Conservation (phyloP, 2,113 vertebrate species). For the Bucco capensis region DNA sequence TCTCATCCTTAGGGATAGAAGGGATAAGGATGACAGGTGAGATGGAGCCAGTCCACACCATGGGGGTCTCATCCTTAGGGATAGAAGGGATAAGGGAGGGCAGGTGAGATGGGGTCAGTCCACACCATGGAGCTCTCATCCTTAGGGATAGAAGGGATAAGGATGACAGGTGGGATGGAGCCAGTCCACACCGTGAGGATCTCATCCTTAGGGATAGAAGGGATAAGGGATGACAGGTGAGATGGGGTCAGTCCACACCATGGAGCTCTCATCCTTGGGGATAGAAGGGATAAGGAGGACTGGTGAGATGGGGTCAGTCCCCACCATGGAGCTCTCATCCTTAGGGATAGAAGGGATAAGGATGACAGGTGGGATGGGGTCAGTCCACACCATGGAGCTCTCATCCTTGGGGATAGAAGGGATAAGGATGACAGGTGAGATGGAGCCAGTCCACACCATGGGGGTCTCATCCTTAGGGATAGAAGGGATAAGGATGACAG, state of each 20-base stretch:
- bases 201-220: too few relatives aligned
- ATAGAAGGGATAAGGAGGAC: neutral
- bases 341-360: too few relatives aligned
- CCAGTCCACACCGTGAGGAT: too few relatives aligned
- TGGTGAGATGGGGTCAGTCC: fast-evolving
- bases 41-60: fast-evolving
- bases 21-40: too few relatives aligned
- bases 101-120: fast-evolving
- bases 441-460: fast-evolving
- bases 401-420: too few relatives aligned
- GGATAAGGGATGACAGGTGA: too few relatives aligned
- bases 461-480: neutral
- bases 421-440: too few relatives aligned
- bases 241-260: fast-evolving
- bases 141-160: too few relatives aligned
- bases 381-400: fast-evolving
- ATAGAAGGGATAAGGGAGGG: neutral
- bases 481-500: neutral
- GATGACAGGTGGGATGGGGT: too few relatives aligned
- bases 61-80: fast-evolving
- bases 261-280: fast-evolving
- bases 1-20: too few relatives aligned
- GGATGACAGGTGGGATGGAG: too few relatives aligned
- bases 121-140: fast-evolving
- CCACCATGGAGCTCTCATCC: fast-evolving